Conservation (phyloP, 1,140 invertebrate genomes). For the Ceratina australensis region DNA sequence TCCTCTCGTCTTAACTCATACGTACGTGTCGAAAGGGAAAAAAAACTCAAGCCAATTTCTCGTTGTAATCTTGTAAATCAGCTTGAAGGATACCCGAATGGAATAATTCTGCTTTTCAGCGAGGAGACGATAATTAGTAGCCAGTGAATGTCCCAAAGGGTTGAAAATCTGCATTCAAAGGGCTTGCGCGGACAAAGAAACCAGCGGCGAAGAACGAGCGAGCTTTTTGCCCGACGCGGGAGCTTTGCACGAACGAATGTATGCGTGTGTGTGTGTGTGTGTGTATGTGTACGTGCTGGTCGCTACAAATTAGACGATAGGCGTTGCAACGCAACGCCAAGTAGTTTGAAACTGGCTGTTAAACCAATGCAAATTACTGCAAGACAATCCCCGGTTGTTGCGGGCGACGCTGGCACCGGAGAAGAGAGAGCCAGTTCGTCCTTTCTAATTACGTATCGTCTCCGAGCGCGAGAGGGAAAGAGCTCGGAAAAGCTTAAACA, state of each 20-base stretch:
- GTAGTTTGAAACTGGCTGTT: constrained; percentile 70
- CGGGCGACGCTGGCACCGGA: neutral
- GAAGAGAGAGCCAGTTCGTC: constrained; percentile 27
- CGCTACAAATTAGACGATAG: constrained; percentile 67
- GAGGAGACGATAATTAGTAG: neutral
- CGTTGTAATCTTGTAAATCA: no score
- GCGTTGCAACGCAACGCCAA: constrained; percentile 63
- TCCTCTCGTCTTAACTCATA: no score
- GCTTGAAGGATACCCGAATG: no score
- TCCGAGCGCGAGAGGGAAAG: constrained; percentile 1
- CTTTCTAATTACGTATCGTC: constrained; percentile 66
- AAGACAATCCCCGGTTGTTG: constrained; percentile 54
- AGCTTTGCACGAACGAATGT: no score
- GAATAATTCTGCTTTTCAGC: no score
- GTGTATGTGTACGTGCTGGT: neutral
- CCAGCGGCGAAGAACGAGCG: neutral
- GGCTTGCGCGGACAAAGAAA: neutral
- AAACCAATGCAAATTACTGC: constrained; percentile 65
- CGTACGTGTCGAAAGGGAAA: no score
- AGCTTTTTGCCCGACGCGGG: neutral
- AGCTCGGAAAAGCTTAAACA: constrained; percentile 63
- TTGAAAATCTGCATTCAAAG: constrained; percentile 1
- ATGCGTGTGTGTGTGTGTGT: neutral
- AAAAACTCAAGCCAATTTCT: no score
- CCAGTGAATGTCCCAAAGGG: neutral